Evolutionary conservation across 2,888 invertebrate species (phyloP).

Genomic region (Lissocephala sabroskyi): DNA sequence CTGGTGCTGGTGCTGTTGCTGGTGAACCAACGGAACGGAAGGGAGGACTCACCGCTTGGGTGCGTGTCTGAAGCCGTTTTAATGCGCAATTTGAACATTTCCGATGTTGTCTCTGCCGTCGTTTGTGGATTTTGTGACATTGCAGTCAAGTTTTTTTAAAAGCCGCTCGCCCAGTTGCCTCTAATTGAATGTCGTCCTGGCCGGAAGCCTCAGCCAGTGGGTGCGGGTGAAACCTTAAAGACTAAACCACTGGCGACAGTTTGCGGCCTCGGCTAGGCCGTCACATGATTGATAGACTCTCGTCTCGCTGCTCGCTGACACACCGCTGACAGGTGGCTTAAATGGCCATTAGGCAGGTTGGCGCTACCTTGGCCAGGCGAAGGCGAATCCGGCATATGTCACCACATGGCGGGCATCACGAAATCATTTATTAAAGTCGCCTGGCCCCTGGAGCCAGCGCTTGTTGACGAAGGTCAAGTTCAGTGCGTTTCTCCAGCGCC

Average conservation of each 20-base stretch:
- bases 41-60: background rate
- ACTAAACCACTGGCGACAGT: too few species aligned
- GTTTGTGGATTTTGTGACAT: too few species aligned
- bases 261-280: too few species aligned
- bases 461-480: constrained; percentile 60
- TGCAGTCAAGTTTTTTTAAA: background rate
- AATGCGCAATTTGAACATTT: constrained; percentile 3
- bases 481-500: constrained; percentile 26
- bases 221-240: too few species aligned
- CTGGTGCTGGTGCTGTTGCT: too few species aligned
- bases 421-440: constrained; percentile 20
- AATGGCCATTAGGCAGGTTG: constrained; percentile 15
- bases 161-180: background rate
- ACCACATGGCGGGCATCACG: constrained; percentile 16
- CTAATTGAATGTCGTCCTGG: background rate
- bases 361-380: constrained; percentile 4
- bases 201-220: background rate
- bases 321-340: constrained; percentile 18
- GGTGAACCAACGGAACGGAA: too few species aligned
- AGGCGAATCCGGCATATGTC: background rate
- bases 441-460: constrained; percentile 18
- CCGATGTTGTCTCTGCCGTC: background rate
- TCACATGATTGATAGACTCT: constrained; percentile 37
- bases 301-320: constrained; percentile 4
- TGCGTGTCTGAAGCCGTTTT: constrained; percentile 2